Conservation (phyloP, 2,113 vertebrate species). For the Phycodurus eques region DNA sequence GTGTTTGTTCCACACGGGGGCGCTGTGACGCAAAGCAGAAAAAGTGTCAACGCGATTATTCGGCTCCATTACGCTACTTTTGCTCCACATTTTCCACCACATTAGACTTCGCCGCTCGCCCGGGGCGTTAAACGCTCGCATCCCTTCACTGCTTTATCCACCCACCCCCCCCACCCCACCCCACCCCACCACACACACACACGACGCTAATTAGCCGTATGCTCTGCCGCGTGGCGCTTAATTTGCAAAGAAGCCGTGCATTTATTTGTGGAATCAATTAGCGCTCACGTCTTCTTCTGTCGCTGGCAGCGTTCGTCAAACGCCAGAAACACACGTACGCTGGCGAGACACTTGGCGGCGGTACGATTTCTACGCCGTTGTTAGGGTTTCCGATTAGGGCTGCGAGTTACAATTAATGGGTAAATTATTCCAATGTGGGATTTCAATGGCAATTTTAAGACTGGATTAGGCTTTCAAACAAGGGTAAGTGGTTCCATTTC, state of each 20-base stretch:
- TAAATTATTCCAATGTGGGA: too few relatives aligned
- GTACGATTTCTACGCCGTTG: neutral
- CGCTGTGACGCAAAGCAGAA: constrained; percentile 10
- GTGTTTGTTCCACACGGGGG: neutral
- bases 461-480: too few relatives aligned
- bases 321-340: neutral
- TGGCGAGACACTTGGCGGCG: neutral
- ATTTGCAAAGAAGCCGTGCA: constrained; percentile 53
- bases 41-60: constrained; percentile 66
- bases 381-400: neutral
- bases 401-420: neutral
- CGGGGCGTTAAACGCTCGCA: constrained; percentile 45
- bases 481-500: too few relatives aligned
- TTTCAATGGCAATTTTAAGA: too few relatives aligned
- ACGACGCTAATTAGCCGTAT: constrained; percentile 66
- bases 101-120: constrained; percentile 72
- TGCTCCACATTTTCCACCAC: constrained; percentile 54
- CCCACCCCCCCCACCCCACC: neutral
- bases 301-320: neutral
- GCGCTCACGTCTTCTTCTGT: constrained; percentile 3
- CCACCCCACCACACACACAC: too few relatives aligned
- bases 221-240: constrained; percentile 62
- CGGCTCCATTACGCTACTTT: constrained; percentile 69
- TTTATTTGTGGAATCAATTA: constrained; percentile 43
- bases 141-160: neutral